Evolutionary conservation across 2,888 invertebrate genomes (phyloP), one percentile per base, ranked within the genome.

Genomic region (Panorpa germanica): DNA sequence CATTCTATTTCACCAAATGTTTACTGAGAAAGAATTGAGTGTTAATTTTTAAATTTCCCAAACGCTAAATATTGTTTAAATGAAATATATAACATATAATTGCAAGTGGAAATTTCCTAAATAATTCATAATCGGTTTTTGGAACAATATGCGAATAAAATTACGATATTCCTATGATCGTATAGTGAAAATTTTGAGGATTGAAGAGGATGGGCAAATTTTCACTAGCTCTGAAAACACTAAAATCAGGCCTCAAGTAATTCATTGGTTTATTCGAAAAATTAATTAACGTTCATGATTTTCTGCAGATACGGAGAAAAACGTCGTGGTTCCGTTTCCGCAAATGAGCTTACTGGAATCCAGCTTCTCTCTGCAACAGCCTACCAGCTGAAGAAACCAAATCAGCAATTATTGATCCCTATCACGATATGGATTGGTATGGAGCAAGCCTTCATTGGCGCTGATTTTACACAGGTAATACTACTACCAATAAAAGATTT

Each of bases 391-490:
- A 80, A 78, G 53, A 81, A 90, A 49, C 82, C 81, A 0, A 81
- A 88, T 48, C 91, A 93, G 47, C 77, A 91, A 44, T 62, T 95
- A 5, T 67, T 96, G 19, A 86, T 95, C 38, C 93, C 93, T 2
- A 74, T 96, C 37, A 96, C 95, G 1, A 61, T 96, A 29, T 96
- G 88, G 74, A 90, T 91, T 43, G 95, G 95, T 33, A 80, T 96
- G 70, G 93, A 95, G 49, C 95, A 95, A 50, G 95, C 91, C 0
- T 95, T 91, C 56, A 82, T 91, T 41, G 82, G 85, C 11, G 91
- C 90, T 37, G 83, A 85, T 44, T 85, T 78, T 49, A 85, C 83
- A 5, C 77, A 77, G 62, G 76, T 77, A 50, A 52, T 16, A 5
- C 9, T 14, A 3, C 23, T n/a, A 11, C 14, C 23, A 20, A 25